A percentile compares a stretch with the other conserved stretches of the same genome.
phyloP scores from a whole-genome alignment of 2,888 invertebrate species.

The Axea sp. region DNA sequence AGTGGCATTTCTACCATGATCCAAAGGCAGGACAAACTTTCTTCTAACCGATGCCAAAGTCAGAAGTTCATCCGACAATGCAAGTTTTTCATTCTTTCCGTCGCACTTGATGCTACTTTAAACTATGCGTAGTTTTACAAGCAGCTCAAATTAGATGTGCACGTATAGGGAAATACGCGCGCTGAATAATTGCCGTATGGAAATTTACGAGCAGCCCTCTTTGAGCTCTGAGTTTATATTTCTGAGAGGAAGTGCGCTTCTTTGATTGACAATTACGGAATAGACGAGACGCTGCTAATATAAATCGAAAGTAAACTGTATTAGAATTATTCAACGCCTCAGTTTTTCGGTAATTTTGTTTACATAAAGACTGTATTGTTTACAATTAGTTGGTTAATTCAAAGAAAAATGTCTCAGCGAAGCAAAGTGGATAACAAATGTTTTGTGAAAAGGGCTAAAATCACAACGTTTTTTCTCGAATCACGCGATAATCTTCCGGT shows the following conservation, averaged over 20 bases:
- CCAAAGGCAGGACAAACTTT: slow-evolving; percentile 48
- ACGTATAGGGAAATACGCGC: slow-evolving; percentile 45
- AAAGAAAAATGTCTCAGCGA: slow-evolving; percentile 12
- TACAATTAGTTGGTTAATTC: too few relatives aligned
- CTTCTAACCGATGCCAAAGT: slow-evolving; percentile 29
- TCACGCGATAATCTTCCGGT: slow-evolving; percentile 67
- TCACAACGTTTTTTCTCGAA: slow-evolving; percentile 58
- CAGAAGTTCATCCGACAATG: slow-evolving; percentile 27
- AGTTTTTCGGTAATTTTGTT: too few relatives aligned
- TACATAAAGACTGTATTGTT: too few relatives aligned
- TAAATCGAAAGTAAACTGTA: too few relatives aligned
- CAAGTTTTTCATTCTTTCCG: slow-evolving; percentile 49
- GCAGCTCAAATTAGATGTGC: slow-evolving; percentile 34
- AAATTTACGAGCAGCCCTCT: slow-evolving; percentile 27
- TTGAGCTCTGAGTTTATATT: slow-evolving; percentile 29
- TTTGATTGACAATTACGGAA: slow-evolving; percentile 16
- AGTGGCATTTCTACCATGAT: slow-evolving; percentile 43
- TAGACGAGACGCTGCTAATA: too few relatives aligned
- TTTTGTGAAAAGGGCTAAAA: slow-evolving; percentile 46
- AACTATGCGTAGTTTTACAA: slow-evolving; percentile 30
- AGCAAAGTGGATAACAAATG: slow-evolving; percentile 23
- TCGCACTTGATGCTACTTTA: slow-evolving; percentile 23
- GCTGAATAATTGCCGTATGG: slow-evolving; percentile 42
- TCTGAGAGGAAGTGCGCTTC: slow-evolving; percentile 32
- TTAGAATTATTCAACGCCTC: too few relatives aligned